Conservation (phyloP, 2,113 vertebrate species). For the Oncorhynchus gorbuscha region DNA sequence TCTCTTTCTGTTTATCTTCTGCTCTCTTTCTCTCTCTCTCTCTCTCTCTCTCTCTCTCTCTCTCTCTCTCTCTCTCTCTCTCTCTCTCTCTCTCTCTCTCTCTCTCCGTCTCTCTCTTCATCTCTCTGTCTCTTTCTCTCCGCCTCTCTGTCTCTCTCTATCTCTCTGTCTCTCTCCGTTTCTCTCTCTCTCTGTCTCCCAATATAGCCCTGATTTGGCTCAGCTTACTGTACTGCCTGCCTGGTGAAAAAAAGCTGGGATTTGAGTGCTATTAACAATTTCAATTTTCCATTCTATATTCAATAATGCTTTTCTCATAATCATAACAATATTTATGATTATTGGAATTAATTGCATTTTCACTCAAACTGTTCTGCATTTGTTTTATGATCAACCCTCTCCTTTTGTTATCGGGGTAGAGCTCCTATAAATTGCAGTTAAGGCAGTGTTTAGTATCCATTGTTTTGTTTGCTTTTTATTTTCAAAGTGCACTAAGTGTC, state of each 20-base stretch:
- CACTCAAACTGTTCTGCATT: neutral
- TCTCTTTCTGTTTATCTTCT: neutral
- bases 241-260: neutral
- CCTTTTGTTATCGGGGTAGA: too few species aligned
- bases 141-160: neutral
- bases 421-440: too few species aligned
- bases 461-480: too few species aligned
- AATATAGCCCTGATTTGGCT: neutral
- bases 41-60: neutral
- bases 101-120: neutral
- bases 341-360: neutral
- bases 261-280: neutral
- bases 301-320: neutral
- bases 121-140: conserved; percentile 5
- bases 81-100: neutral
- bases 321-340: neutral
- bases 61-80: neutral
- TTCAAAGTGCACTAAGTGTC: too few species aligned
- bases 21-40: neutral
- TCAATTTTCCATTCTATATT: neutral
- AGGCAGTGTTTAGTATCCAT: too few species aligned
- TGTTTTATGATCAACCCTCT: too few species aligned
- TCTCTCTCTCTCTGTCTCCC: neutral
- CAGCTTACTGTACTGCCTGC: neutral
- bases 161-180: neutral